These are phyloP conservation scores for Ariopsis seemanni DNA, from an alignment of 2,113 vertebrate species.

Conservation along the genomic window DNA sequence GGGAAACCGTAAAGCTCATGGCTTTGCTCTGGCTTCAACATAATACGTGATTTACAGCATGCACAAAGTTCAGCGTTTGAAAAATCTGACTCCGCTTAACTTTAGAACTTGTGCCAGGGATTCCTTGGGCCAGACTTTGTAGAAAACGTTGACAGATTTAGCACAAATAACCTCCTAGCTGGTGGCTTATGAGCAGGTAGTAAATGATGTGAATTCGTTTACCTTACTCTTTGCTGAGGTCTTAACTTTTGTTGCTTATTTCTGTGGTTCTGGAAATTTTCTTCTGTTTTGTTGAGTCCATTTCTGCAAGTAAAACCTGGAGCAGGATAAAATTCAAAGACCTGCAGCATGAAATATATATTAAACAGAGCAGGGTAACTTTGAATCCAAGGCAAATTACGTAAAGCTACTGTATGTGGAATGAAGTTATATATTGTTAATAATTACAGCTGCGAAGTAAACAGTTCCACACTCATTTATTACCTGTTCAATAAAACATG, in stretches of 20 bases:
- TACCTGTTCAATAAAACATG: neutral
- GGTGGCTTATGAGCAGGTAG: conserved; percentile 35
- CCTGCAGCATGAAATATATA: conserved; percentile 13
- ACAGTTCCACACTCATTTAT: neutral
- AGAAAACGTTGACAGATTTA: conserved; percentile 31
- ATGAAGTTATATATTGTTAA: neutral
- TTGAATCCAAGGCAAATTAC: neutral
- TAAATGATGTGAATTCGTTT: conserved; percentile 36
- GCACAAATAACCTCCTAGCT: conserved; percentile 28
- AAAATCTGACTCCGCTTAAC: conserved; percentile 29
- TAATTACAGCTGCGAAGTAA: neutral
- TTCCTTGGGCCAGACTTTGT: conserved; percentile 17
- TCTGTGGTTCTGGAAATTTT: conserved; percentile 37
- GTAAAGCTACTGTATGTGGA: neutral
- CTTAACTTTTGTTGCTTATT: neutral
- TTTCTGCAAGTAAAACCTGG: conserved; percentile 16
- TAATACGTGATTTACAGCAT: conserved; percentile 51
- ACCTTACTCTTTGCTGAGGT: neutral
- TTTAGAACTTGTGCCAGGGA: conserved; percentile 26
- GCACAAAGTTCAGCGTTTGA: conserved; percentile 34
- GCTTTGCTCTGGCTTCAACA: conserved; percentile 54
- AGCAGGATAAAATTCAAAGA: conserved; percentile 14
- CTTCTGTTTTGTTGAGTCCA: conserved; percentile 9
- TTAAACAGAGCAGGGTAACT: neutral
- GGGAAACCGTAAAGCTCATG: conserved; percentile 46